Conservation (phyloP, 2,888 invertebrate genomes). For the Scaptomyza tumidula region DNA sequence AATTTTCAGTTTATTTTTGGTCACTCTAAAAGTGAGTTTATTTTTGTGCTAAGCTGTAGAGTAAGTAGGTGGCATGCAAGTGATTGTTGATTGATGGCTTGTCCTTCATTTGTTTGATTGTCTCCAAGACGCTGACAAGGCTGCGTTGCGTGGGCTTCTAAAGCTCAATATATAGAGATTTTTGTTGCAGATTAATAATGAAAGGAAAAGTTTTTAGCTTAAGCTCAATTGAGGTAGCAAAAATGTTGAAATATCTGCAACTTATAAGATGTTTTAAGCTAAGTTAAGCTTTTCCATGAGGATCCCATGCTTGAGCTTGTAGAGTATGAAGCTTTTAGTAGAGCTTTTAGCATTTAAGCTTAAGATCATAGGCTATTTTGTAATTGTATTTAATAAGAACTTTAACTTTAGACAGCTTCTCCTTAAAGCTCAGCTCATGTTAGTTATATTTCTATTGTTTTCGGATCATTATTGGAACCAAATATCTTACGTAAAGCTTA, state of each 20-base stretch:
- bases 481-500: not conserved
- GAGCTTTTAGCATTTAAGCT: not conserved
- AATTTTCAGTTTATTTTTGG: slow-evolving; percentile 31
- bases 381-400: too few species aligned
- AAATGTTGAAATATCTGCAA: too few species aligned
- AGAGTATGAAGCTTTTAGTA: not conserved
- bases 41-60: slow-evolving; percentile 6
- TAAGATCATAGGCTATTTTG: not conserved
- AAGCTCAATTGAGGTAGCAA: not conserved
- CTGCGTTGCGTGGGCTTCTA: slow-evolving; percentile 19
- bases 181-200: slow-evolving; percentile 3
- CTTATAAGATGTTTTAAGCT: too few species aligned
- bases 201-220: not conserved
- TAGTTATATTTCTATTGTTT: too few species aligned
- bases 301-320: not conserved
- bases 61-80: slow-evolving; percentile 19
- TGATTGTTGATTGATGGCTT: slow-evolving; percentile 36
- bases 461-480: too few species aligned
- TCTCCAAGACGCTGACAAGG: slow-evolving; percentile 40
- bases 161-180: not conserved
- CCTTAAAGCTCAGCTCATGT: too few species aligned
- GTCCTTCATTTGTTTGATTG: slow-evolving; percentile 52
- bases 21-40: slow-evolving; percentile 7
- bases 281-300: not conserved
- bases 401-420: too few species aligned